These are phyloP conservation scores for Emys orbicularis DNA, from an alignment of 2,797 vertebrate species.

Conservation along the genomic window DNA sequence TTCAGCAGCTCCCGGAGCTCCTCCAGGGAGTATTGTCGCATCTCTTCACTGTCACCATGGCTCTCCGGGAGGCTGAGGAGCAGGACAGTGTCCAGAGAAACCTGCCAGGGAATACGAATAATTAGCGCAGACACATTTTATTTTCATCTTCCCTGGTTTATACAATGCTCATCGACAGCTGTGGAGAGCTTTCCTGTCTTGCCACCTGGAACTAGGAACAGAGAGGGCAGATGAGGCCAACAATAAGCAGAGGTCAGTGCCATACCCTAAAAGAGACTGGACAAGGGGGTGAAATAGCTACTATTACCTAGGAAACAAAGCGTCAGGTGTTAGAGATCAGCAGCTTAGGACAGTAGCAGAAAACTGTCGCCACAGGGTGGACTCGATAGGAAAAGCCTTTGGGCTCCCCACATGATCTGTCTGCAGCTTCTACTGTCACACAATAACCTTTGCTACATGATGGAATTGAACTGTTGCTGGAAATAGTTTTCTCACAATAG, in stretches of 20 bases:
- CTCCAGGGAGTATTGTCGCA: constrained; percentile 86
- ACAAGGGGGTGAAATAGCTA: accelerated
- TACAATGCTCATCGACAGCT: background rate
- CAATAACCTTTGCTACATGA: background rate
- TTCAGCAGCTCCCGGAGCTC: constrained; percentile 94
- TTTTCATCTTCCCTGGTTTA: background rate
- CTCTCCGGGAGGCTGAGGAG: constrained; percentile 84
- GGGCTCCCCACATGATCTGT: background rate
- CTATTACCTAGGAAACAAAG: background rate
- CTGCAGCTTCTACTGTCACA: background rate
- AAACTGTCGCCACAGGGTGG: background rate
- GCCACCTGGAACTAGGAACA: background rate
- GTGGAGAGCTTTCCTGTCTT: background rate
- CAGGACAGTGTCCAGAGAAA: constrained; percentile 87
- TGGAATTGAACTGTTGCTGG: background rate
- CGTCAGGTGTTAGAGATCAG: background rate
- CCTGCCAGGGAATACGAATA: constrained; percentile 73
- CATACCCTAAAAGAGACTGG: background rate
- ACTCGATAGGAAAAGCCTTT: background rate
- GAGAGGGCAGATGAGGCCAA: background rate
- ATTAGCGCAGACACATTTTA: accelerated
- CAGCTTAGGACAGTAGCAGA: background rate
- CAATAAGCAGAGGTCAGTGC: background rate
- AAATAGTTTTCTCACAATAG: background rate
- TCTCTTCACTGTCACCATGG: constrained; percentile 65